Evolutionary conservation across 2,888 invertebrate genomes (phyloP).

Genomic region (Caenorhabditis plicata): DNA sequence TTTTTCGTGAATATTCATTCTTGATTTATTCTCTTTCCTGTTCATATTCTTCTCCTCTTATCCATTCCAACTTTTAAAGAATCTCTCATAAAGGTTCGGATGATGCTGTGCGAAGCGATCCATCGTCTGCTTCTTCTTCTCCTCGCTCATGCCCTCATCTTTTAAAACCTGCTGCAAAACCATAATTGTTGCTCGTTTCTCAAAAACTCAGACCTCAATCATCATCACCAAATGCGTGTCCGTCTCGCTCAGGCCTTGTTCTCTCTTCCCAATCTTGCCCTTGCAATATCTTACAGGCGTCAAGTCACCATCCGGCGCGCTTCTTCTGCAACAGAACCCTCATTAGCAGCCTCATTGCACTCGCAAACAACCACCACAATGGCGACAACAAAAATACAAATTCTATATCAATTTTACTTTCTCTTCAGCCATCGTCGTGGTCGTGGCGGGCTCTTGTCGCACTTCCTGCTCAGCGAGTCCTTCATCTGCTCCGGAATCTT

Average conservation of each 20-base stretch:
- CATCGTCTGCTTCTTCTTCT: conserved; percentile 18
- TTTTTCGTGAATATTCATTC: too few relatives aligned
- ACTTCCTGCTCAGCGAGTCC: conserved; percentile 23
- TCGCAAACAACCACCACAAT: not conserved
- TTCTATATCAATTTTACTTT: conserved; percentile 14
- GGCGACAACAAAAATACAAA: conserved; percentile 5
- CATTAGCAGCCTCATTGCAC: not conserved
- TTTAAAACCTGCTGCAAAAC: conserved; percentile 16
- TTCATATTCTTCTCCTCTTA: too few relatives aligned
- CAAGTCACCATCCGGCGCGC: conserved; percentile 1
- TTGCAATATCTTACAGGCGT: conserved; percentile 3
- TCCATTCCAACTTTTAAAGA: conserved; percentile 20
- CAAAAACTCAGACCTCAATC: conserved; percentile 16
- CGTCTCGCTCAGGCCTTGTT: conserved; percentile 8
- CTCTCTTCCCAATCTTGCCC: not conserved
- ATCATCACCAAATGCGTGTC: conserved; percentile 13
- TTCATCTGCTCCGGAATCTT: conserved; percentile 11
- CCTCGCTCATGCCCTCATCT: conserved; percentile 12
- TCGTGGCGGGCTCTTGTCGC: conserved; percentile 5
- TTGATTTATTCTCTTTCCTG: too few relatives aligned
- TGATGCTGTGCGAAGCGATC: conserved; percentile 18
- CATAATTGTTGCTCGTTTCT: not conserved
- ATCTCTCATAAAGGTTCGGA: conserved; percentile 11
- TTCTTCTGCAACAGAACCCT: conserved; percentile 7
- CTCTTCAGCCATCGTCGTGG: conserved; percentile 7